Percentiles rank a stretch among this genome's conserved stretches.
Evolutionary conservation across 92 coral and sea anemone genomes (phyloP).

Genomic region (Blastomussa wellsi): DNA sequence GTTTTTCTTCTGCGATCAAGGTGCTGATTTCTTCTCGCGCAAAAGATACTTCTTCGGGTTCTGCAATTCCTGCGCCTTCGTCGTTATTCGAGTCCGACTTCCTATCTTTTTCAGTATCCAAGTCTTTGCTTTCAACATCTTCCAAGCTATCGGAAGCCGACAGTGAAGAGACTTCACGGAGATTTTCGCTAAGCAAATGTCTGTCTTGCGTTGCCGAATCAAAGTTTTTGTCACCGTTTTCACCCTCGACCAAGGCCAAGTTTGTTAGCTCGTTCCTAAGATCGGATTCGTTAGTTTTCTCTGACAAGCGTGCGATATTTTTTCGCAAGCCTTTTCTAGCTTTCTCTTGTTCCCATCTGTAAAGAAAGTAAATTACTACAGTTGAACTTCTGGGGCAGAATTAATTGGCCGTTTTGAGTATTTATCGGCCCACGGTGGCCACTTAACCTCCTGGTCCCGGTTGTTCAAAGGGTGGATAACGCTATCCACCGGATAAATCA

Average conservation of each 20-base stretch:
- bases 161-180: slow-evolving; percentile 22
- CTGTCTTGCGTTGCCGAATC: slow-evolving; percentile 21
- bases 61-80: slow-evolving; percentile 47
- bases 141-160: slow-evolving; percentile 63
- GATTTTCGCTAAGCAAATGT: not conserved
- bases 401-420: too few relatives aligned
- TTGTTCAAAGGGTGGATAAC: too few relatives aligned
- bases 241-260: not conserved
- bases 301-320: slow-evolving; percentile 31
- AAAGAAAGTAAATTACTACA: not conserved
- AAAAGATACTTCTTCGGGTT: slow-evolving; percentile 83
- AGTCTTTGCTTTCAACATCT: slow-evolving; percentile 79
- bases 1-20: slow-evolving; percentile 77
- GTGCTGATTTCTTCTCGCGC: slow-evolving; percentile 87
- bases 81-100: slow-evolving; percentile 6
- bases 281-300: slow-evolving; percentile 24
- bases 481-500: too few relatives aligned
- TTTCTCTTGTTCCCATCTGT: slow-evolving; percentile 90
- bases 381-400: not conserved
- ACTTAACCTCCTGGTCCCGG: too few relatives aligned
- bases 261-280: not conserved
- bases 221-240: not conserved
- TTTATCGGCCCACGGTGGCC: too few relatives aligned
- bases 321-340: slow-evolving; percentile 65
- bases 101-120: slow-evolving; percentile 71